Evolutionary conservation across 2,797 vertebrate genomes (phyloP).

Genomic region (Parotocinclus haroldoi): DNA sequence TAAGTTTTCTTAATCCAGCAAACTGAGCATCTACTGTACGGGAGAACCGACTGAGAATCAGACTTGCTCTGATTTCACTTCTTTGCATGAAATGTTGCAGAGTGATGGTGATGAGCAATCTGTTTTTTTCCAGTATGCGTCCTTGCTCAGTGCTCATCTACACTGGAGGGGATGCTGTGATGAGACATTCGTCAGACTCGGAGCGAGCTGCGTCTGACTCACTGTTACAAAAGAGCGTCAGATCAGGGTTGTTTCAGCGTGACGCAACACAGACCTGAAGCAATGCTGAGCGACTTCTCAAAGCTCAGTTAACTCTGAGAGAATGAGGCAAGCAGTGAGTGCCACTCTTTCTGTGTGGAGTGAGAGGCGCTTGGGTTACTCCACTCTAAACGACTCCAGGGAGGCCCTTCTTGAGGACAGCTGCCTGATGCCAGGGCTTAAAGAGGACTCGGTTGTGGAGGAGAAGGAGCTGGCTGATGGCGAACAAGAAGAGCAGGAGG

Average conservation of each 20-base stretch:
- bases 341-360: conserved; percentile 68
- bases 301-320: conserved; percentile 28
- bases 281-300: conserved; percentile 30
- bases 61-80: not conserved
- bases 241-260: conserved; percentile 25
- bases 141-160: conserved; percentile 3
- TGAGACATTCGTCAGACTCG: conserved; percentile 15
- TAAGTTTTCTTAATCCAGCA: too few relatives aligned
- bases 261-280: conserved; percentile 28
- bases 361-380: conserved; percentile 58
- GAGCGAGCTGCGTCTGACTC: not conserved
- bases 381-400: conserved; percentile 62
- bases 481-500: conserved; percentile 82
- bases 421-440: conserved; percentile 81
- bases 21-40: too few relatives aligned
- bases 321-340: conserved; percentile 63
- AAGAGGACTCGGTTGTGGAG: conserved; percentile 95
- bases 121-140: not conserved
- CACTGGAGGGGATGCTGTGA: conserved; percentile 19
- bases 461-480: conserved; percentile 95
- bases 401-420: conserved; percentile 60
- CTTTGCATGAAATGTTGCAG: conserved; percentile 7
- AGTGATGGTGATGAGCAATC: conserved; percentile 10
- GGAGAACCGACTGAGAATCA: too few relatives aligned
- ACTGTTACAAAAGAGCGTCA: not conserved